phyloP scores from a whole-genome alignment of 2,113 vertebrate genomes.

The Macaca nemestrina region DNA sequence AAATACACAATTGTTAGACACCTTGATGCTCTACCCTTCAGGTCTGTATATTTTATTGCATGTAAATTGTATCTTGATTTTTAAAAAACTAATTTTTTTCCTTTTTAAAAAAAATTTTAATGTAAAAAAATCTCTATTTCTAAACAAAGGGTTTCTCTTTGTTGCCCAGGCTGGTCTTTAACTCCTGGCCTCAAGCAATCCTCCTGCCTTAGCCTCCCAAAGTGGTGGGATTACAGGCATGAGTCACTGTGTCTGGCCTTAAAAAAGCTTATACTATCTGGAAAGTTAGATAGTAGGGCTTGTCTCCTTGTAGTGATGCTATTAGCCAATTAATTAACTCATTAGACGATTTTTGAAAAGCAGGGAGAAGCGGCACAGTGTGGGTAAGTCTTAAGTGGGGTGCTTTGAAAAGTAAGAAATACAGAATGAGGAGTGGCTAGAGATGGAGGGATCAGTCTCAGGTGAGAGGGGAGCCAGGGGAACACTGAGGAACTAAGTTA shows the following conservation, averaged over 20 bases:
- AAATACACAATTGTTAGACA: background rate
- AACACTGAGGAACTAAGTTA: background rate
- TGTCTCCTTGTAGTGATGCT: background rate
- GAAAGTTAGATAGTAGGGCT: background rate
- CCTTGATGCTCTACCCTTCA: background rate
- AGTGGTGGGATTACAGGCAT: too few species aligned
- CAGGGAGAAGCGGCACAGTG: background rate
- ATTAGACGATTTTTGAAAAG: background rate
- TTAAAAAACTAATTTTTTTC: background rate
- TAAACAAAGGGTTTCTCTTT: too few species aligned
- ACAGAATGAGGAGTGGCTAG: background rate
- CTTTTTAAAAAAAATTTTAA: too few species aligned
- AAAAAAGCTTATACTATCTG: background rate
- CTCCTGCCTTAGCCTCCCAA: too few species aligned
- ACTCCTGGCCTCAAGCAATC: too few species aligned
- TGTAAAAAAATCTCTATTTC: too few species aligned
- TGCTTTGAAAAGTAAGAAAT: slow-evolving; percentile 2
- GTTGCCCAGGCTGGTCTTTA: too few species aligned
- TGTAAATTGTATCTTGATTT: background rate
- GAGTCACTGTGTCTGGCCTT: too few species aligned
- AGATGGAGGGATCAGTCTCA: background rate
- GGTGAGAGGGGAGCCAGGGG: background rate
- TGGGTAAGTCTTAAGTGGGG: background rate
- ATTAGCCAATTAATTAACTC: background rate
- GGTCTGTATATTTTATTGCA: background rate